These are phyloP conservation scores for Crotalus helleri DNA, from an alignment of 2,113 vertebrate genomes.

Conservation along the genomic window DNA sequence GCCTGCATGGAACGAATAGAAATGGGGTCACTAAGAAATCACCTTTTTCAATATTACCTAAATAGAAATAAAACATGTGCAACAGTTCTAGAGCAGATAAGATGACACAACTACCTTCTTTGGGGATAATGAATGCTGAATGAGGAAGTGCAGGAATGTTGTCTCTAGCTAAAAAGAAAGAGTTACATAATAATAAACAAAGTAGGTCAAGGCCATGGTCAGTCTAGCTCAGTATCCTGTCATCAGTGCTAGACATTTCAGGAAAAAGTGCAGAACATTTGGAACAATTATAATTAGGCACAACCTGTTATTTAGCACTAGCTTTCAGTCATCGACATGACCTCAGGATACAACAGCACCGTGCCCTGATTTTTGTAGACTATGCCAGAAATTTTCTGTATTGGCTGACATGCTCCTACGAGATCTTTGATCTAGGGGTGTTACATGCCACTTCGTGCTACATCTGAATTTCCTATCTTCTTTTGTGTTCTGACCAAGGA, in stretches of 20 bases:
- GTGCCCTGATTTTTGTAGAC: background rate
- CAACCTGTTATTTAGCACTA: constrained; percentile 4
- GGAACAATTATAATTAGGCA: background rate
- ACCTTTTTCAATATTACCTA: background rate
- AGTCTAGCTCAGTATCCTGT: constrained; percentile 16
- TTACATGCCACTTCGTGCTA: background rate
- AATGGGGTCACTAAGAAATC: background rate
- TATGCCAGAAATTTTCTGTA: background rate
- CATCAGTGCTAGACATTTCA: background rate
- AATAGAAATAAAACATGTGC: background rate
- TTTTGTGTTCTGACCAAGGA: background rate
- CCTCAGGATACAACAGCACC: background rate
- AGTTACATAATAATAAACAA: constrained; percentile 17
- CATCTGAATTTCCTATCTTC: background rate
- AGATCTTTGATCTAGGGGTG: background rate
- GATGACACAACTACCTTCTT: background rate
- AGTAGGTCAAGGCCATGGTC: constrained; percentile 17
- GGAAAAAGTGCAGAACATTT: constrained; percentile 8
- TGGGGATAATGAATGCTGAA: background rate
- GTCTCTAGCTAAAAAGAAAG: background rate
- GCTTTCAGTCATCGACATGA: background rate
- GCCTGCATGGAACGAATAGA: background rate
- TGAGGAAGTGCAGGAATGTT: constrained; percentile 19
- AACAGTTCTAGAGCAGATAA: background rate
- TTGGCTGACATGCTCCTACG: background rate